phyloP scores from a whole-genome alignment of 2,888 invertebrate genomes.

The Drosophila nr. perissopoda region DNA sequence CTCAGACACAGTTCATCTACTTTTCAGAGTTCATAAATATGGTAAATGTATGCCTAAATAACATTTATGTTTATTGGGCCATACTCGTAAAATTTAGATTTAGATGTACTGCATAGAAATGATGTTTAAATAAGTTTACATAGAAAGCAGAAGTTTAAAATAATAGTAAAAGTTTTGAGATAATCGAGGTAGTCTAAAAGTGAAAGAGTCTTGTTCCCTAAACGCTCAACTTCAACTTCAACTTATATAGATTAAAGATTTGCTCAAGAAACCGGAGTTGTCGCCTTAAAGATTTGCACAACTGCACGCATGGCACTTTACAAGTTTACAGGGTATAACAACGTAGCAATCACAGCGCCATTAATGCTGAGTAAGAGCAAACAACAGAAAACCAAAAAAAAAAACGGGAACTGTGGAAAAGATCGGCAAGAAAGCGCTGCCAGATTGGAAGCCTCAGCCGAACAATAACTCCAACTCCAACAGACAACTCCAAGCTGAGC shows the following conservation, averaged over 20 bases:
- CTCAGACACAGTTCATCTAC: neutral
- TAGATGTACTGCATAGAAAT: neutral
- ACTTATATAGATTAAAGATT: neutral
- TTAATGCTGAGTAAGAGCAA: conserved; percentile 80
- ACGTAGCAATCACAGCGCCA: conserved; percentile 35
- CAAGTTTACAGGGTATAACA: conserved; percentile 9
- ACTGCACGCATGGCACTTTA: neutral
- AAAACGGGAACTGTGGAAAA: conserved; percentile 46
- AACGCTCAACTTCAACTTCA: neutral
- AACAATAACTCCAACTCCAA: conserved; percentile 20
- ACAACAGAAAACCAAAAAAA: conserved; percentile 48
- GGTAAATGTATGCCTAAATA: neutral
- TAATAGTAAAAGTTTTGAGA: neutral
- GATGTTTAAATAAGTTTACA: neutral
- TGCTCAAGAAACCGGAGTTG: neutral
- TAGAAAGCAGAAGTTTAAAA: neutral
- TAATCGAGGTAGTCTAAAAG: neutral
- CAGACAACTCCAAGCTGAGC: neutral
- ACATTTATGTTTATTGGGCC: neutral
- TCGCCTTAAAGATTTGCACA: neutral
- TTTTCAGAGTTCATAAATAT: neutral
- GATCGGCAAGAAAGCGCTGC: conserved; percentile 27
- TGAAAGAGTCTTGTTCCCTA: neutral
- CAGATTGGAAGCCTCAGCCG: conserved; percentile 8
- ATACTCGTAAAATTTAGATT: neutral